Evolutionary conservation across 2,797 vertebrate species (phyloP), one percentile per base, ranked within the genome.

Genomic region (Characodon lateralis): DNA sequence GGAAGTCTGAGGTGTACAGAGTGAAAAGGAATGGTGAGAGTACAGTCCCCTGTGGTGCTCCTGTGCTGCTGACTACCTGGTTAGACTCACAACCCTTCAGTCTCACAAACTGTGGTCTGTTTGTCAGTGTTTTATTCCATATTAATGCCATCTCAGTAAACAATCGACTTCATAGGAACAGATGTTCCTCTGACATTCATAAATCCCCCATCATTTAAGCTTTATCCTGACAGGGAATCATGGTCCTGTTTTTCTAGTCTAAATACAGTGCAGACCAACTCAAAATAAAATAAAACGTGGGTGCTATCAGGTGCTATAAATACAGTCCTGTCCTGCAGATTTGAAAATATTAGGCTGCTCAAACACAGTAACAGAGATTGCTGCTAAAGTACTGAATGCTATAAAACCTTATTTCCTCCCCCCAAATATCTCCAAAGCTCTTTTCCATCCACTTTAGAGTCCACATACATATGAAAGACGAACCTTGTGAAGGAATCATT

Each of bases 381-480:
- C 39, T 82, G 26, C 35, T 58, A 46, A 8, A 73, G 56, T 18
- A 56, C 26, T 35, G 53, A 83, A 51, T 39, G 35, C 16, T 8
- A 56, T 69, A 1, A 68, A 4, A 16, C 18, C 2, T n/a, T 35
- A 24, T 71, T 70, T 59, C 56, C 1, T 63, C 5, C 2, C n/a
- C 56, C 31, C 46, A 50, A 59, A 0, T 20, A 31, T 48, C 70
- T 61, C 53, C 48, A 22, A 70, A 43, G 66, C 55, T 28, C 48
- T 66, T 72, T 13, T 16, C 59, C 61, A 22, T 79, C 58, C 53
- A 26, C 51, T 71, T 73, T 58, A 66, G 22, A 20, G 28, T 48
- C 9, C 28, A 68, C 2, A 31, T 18, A 39, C 35, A n/a, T 22
- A 58, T 14, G 46, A 26, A 10, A 61, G 58, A 59, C 22, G 48